Evolutionary conservation across 35 echinoderm and acorn worm species (phyloP), one percentile per base, ranked within the genome.

Genomic region (Ophiothrix spiculata): DNA sequence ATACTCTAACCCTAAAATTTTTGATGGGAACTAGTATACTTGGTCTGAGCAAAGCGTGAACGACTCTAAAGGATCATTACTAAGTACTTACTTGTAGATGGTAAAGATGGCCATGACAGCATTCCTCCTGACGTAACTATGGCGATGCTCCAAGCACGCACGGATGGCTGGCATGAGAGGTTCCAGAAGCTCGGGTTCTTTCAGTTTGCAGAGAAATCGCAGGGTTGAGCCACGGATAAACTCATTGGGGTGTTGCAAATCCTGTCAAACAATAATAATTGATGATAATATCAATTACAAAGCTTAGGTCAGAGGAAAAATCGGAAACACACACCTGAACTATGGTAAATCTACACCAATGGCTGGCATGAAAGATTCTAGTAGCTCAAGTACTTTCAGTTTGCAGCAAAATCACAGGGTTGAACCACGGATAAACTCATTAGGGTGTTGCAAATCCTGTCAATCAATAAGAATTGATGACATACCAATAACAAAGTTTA

Each of bases 71-170:
- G n/a, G n/a, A n/a, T n/a, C n/a, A n/a, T n/a, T n/a, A n/a, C n/a
- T n/a, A n/a, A n/a, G n/a, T 49, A 46, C 95, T 91, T 87, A 98
- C 95, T 98, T 98, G 95, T 91, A 98, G 81, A 98, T 98, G 36
- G 95, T 98, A 40, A 98, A 98, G 81, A 98, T 98, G 56, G 95
- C 95, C 76, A 98, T 81, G 38, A 94, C 91, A 46, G 95, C 95
- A 54, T 98, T 98, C 15, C 95, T 84, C 38, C 95, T 75, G 39
- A 98, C 95, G 39, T 98, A 98, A 75, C 95, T 98, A 73, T 98
- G 95, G 63, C 95, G 95, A 88, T 98, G 95, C 86, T 98, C 95
- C 31, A 98, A 76, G 76, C 95, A 98, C 12, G 81, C 84, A 45
- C 91, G 84, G 81, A 98, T 98, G 34, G 95, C 92, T 33, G 95